Evolutionary conservation across 1,140 invertebrate genomes (phyloP).

Genomic region (Sitobion miscanthi): DNA sequence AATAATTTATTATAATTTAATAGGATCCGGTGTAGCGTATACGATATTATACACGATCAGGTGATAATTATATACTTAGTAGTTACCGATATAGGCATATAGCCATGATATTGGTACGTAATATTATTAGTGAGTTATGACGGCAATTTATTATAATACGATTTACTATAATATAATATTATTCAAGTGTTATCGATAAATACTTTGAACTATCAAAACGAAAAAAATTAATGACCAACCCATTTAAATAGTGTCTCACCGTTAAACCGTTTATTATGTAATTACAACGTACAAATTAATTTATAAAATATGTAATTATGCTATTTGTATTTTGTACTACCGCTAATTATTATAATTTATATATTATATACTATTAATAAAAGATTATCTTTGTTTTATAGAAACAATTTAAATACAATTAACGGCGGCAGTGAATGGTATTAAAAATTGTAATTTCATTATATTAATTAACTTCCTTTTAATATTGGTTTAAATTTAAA

Average conservation of each 20-base stretch:
- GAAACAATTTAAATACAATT: neutral
- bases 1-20: constrained; percentile 1
- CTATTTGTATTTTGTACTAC: constrained; percentile 1
- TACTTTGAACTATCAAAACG: constrained; percentile 3
- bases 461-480: neutral
- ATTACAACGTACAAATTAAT: neutral
- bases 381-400: neutral
- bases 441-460: neutral
- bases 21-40: neutral
- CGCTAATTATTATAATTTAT: neutral
- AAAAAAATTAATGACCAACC: neutral
- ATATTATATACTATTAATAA: neutral
- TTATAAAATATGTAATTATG: neutral
- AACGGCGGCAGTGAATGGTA: neutral
- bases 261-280: neutral
- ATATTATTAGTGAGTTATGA: neutral
- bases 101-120: neutral
- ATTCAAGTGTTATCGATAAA: constrained; percentile 11
- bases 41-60: neutral
- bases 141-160: neutral
- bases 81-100: neutral
- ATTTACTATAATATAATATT: neutral
- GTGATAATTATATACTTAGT: neutral
- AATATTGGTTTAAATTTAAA: neutral
- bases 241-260: neutral